A percentile compares a stretch with the other conserved stretches of the same genome.
Evolutionary conservation across 2,888 invertebrate genomes (phyloP).

Genomic region (Spilarctia lutea): DNA sequence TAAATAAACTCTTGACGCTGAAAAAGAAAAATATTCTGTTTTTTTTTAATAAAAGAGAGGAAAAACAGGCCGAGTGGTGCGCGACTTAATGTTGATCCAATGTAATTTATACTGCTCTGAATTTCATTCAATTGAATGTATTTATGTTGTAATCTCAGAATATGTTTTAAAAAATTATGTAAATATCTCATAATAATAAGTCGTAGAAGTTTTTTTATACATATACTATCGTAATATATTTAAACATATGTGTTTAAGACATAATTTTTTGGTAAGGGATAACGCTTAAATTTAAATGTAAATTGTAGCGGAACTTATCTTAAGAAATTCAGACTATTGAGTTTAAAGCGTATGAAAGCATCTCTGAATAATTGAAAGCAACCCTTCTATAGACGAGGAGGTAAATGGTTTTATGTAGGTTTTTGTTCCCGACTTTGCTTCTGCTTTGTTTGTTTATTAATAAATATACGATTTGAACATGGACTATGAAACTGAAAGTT

Average conservation of each 20-base stretch:
- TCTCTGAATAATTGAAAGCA: slow-evolving; percentile 37
- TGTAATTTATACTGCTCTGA: not conserved
- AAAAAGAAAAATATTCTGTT: not conserved
- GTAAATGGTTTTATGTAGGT: slow-evolving; percentile 35
- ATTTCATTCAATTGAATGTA: not conserved
- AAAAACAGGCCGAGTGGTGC: not conserved
- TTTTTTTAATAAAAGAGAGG: not conserved
- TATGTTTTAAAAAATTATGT: too few species aligned
- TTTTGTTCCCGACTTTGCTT: slow-evolving; percentile 32
- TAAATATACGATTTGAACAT: slow-evolving; percentile 28
- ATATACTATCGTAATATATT: not conserved
- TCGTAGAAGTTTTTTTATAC: too few species aligned
- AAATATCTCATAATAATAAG: too few species aligned
- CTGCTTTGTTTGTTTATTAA: slow-evolving; percentile 28
- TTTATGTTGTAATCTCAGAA: not conserved
- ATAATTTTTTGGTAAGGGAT: too few species aligned
- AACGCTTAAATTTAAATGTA: slow-evolving; percentile 14
- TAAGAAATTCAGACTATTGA: slow-evolving; percentile 25
- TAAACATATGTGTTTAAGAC: too few species aligned
- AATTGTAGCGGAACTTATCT: slow-evolving; percentile 12
- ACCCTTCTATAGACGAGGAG: slow-evolving; percentile 28
- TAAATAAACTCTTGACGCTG: not conserved
- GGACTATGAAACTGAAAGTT: not conserved
- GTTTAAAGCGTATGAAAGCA: slow-evolving; percentile 29
- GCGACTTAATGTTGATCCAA: not conserved